phyloP scores from a whole-genome alignment of 2,888 invertebrate genomes.

The Arge pagana region DNA sequence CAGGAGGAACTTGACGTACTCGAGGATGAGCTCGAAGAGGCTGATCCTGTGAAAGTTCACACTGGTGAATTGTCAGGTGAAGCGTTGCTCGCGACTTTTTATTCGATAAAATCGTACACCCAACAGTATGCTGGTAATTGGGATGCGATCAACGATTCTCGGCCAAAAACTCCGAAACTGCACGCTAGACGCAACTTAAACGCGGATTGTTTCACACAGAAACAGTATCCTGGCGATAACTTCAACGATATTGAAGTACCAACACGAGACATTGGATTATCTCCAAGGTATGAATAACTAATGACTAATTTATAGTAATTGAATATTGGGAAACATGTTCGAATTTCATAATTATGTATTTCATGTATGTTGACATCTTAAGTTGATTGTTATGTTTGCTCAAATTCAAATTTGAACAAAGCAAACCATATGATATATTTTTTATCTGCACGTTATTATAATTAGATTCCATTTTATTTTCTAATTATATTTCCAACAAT shows the following conservation, averaged over 20 bases:
- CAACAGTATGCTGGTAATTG: neutral
- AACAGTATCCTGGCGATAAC: constrained; percentile 4
- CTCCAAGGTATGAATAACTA: constrained; percentile 34
- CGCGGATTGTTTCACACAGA: constrained; percentile 9
- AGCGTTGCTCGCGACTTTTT: constrained; percentile 43
- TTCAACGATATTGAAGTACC: constrained; percentile 10
- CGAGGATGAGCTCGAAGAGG: constrained; percentile 49
- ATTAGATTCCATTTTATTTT: too few species aligned
- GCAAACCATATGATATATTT: too few species aligned
- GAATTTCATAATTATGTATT: too few species aligned
- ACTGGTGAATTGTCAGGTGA: constrained; percentile 48
- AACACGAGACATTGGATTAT: constrained; percentile 22
- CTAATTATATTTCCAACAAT: too few species aligned
- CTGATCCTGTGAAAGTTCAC: constrained; percentile 46
- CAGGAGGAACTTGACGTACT: constrained; percentile 48
- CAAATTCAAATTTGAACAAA: too few species aligned
- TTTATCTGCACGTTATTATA: too few species aligned
- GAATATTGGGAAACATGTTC: too few species aligned
- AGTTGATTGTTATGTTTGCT: too few species aligned
- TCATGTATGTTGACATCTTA: too few species aligned
- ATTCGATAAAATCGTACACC: constrained; percentile 30
- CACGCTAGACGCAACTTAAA: constrained; percentile 13
- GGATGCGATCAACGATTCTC: neutral
- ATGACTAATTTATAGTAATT: too few species aligned
- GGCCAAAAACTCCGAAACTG: constrained; percentile 20